Conservation (phyloP, 1,140 invertebrate species). For the Lucilia sericata region DNA sequence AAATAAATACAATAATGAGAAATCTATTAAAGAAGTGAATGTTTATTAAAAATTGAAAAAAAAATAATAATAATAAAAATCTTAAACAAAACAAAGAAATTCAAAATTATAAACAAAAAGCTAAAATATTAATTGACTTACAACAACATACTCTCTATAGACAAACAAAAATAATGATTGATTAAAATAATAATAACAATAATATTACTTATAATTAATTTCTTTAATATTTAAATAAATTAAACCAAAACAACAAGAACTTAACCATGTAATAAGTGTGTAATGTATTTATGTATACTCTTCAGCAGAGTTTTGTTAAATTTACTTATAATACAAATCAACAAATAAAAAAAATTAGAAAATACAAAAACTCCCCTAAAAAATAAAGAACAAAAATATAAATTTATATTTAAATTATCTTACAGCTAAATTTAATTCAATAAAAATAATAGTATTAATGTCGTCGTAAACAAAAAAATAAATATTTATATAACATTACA, state of each 20-base stretch:
- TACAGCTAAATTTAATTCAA: conserved; percentile 13
- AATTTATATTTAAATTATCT: conserved; percentile 9
- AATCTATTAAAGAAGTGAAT: background rate
- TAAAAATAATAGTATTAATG: conserved; percentile 42
- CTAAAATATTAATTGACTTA: background rate
- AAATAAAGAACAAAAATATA: conserved; percentile 34
- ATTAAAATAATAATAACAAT: background rate
- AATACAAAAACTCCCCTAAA: conserved; percentile 26
- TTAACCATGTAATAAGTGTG: conserved; percentile 33
- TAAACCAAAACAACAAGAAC: conserved; percentile 11
- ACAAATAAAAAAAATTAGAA: conserved; percentile 19
- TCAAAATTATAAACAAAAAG: conserved; percentile 20
- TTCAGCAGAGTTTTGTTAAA: conserved; percentile 48
- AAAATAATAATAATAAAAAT: conserved; percentile 25
- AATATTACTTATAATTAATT: background rate
- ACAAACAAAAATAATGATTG: conserved; percentile 13
- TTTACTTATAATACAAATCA: conserved; percentile 42
- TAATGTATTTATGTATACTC: conserved; percentile 34
- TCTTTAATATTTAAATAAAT: conserved; percentile 22
- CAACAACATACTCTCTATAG: background rate
- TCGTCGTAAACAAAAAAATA: conserved; percentile 31
- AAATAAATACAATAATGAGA: background rate
- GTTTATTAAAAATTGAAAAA: conserved; percentile 33
- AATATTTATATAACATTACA: conserved; percentile 7
- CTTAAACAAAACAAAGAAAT: background rate